Evolutionary conservation across 1,140 invertebrate genomes (phyloP).

Genomic region (Drosophila paulistorum): DNA sequence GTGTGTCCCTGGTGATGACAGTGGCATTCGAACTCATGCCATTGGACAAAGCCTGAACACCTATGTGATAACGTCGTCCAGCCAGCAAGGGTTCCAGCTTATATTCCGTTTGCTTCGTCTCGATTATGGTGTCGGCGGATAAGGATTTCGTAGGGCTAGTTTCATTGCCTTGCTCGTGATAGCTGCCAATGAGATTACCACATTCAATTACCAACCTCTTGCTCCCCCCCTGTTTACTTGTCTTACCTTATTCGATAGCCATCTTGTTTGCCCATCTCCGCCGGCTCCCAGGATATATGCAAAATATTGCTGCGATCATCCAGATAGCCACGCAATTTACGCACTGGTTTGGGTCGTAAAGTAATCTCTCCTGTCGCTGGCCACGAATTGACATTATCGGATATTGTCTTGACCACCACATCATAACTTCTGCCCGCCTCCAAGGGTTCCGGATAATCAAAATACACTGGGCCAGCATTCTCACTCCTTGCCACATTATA

Average conservation of each 20-base stretch:
- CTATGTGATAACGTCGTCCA: constrained; percentile 94
- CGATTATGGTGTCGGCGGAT: constrained; percentile 83
- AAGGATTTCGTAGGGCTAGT: constrained; percentile 72
- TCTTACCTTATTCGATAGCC: constrained; percentile 87
- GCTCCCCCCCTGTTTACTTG: too few species aligned
- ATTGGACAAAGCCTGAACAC: constrained; percentile 92
- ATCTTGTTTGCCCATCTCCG: constrained; percentile 91
- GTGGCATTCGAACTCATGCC: constrained; percentile 91
- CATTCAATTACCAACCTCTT: too few species aligned
- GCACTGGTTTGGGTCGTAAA: constrained; percentile 90
- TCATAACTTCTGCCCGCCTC: constrained; percentile 94
- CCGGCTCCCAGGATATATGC: constrained; percentile 89
- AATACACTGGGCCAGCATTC: constrained; percentile 85
- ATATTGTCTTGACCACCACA: constrained; percentile 95
- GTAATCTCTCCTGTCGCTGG: constrained; percentile 93
- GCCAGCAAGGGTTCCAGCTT: constrained; percentile 90
- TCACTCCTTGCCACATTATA: constrained; percentile 86
- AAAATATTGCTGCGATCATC: constrained; percentile 88
- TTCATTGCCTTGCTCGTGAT: constrained; percentile 91
- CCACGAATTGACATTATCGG: constrained; percentile 96
- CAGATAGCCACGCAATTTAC: constrained; percentile 84
- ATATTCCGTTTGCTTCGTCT: constrained; percentile 86
- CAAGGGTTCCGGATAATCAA: constrained; percentile 90
- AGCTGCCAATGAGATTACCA: constrained; percentile 83
- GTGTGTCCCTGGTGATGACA: constrained; percentile 89